These are phyloP conservation scores for Sebastolobus altivelis DNA, from an alignment of 2,797 vertebrate species.

Conservation along the genomic window DNA sequence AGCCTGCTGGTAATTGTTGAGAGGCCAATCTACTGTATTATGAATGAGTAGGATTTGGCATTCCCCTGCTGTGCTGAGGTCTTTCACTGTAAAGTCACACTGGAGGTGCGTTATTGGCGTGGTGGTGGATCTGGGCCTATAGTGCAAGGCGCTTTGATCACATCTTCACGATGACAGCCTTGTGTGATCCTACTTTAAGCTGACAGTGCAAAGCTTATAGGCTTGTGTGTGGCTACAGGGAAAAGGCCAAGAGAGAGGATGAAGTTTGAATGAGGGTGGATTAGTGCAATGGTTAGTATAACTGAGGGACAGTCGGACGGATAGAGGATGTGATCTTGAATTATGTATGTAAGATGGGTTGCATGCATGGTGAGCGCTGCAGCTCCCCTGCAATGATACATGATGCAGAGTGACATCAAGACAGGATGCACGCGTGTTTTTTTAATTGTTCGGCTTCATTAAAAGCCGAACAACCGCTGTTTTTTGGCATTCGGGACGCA, in stretches of 20 bases:
- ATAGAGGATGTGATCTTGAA: conserved; percentile 64
- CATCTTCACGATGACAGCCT: conserved; percentile 68
- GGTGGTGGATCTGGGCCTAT: conserved; percentile 64
- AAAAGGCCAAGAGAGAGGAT: conserved; percentile 66
- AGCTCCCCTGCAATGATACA: conserved; percentile 34
- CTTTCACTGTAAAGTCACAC: conserved; percentile 60
- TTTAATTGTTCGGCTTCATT: conserved; percentile 34
- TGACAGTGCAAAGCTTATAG: conserved; percentile 70
- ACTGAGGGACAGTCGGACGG: conserved; percentile 61
- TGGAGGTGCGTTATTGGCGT: conserved; percentile 64
- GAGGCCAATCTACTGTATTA: conserved; percentile 67
- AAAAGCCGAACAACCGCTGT: conserved; percentile 21
- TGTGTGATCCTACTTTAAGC: conserved; percentile 76
- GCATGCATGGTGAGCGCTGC: conserved; percentile 45
- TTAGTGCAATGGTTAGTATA: conserved; percentile 60
- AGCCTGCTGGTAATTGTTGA: conserved; percentile 53
- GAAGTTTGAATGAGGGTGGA: conserved; percentile 65
- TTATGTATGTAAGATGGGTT: conserved; percentile 62
- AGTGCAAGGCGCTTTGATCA: conserved; percentile 77
- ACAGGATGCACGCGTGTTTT: conserved; percentile 6
- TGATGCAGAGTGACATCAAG: conserved; percentile 43
- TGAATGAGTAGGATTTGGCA: conserved; percentile 72
- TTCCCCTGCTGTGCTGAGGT: conserved; percentile 62
- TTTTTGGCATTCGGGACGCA: conserved; percentile 4
- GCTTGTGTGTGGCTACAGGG: conserved; percentile 66